Base-by-base conservation (phyloP, 1,140 invertebrate genomes). In the Papilio glaucus region DNA sequence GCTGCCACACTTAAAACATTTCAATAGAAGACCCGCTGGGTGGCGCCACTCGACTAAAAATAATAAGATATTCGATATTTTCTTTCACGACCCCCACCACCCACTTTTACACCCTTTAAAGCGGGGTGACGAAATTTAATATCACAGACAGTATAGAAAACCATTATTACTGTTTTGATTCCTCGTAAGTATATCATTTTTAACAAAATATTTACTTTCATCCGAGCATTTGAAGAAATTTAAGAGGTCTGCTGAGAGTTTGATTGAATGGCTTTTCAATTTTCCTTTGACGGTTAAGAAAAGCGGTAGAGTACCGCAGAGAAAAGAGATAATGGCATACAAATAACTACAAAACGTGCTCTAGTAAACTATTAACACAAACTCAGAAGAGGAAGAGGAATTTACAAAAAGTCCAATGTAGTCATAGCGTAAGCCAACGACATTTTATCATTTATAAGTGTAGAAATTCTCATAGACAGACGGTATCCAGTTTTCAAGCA, bases 41-140 rank as follows among this genome's bases (percentile, higher is more conserved):
- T 15, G 38, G 24, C 49, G 62, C 69, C 53, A 57, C 57, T 72
- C 72, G 69, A 60, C 71, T 76, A 74, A 80, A 83, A 81, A 83
- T 81, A 83, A 85, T 81, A 79, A 81, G 83, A 79, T 39, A 81
- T 74, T 75, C 72, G 79, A 85, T 79, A 79, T 76, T 77, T 71
- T 61, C 70, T 72, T 74, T 72, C 70, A 63, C 65, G 65, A 68
- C 73, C 74, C 53, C 57, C 10, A 24, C 67, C 38, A 12, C 65
- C 26, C 67, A n/a, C 26, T 49, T 69, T 49, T 53, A 45, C 67
- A 69, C 67, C 67, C 67, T 49, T 49, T 69, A 69, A 69, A 74
- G 60, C 8, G 60, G 73, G 76, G 70, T 71, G 75, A 75, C 45
- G 80, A 73, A 77, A 78, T 76, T 76, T 78, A 76, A 82, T 77